These are phyloP conservation scores for Hyperoplus lanceolatus DNA, from an alignment of 2,797 vertebrate genomes.

Conservation along the genomic window DNA sequence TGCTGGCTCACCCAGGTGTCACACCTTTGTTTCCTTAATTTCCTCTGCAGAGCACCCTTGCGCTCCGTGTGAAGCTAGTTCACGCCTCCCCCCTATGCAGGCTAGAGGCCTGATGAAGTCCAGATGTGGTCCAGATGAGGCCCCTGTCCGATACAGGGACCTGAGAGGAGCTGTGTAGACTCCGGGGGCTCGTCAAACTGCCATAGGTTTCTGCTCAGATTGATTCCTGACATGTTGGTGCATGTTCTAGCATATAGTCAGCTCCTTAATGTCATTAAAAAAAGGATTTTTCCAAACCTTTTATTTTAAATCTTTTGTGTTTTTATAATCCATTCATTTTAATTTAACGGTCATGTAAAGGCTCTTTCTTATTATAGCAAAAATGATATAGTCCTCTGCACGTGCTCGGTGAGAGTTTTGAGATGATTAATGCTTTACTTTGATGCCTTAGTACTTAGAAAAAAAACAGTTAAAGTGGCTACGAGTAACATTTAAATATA, in stretches of 20 bases:
- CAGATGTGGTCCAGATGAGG: slow-evolving; percentile 83
- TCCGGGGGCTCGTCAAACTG: slow-evolving; percentile 64
- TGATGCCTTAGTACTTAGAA: slow-evolving; percentile 10
- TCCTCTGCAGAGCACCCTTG: slow-evolving; percentile 61
- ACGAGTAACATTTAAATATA: too few relatives aligned
- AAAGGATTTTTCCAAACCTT: not conserved
- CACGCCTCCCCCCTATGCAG: slow-evolving; percentile 50
- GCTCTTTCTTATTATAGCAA: not conserved
- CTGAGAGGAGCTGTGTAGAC: slow-evolving; percentile 58
- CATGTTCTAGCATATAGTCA: slow-evolving; percentile 11
- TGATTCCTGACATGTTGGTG: slow-evolving; percentile 49
- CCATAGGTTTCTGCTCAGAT: slow-evolving; percentile 45
- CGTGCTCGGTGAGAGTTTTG: not conserved
- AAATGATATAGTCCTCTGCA: not conserved
- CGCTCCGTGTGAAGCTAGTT: slow-evolving; percentile 64
- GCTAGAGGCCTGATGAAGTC: slow-evolving; percentile 72
- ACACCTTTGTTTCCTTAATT: slow-evolving; percentile 80
- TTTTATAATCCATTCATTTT: not conserved
- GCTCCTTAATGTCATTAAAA: slow-evolving; percentile 8
- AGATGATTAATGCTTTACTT: slow-evolving; percentile 6
- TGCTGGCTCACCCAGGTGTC: slow-evolving; percentile 68
- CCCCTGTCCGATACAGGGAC: slow-evolving; percentile 55
- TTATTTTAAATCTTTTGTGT: not conserved
- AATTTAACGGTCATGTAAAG: slow-evolving; percentile 4
- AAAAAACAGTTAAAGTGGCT: not conserved